A percentile compares a stretch with the other conserved stretches of the same genome.
phyloP scores from a whole-genome alignment of 2,888 invertebrate species.

The Galeopsomyia nigrocyanea region DNA sequence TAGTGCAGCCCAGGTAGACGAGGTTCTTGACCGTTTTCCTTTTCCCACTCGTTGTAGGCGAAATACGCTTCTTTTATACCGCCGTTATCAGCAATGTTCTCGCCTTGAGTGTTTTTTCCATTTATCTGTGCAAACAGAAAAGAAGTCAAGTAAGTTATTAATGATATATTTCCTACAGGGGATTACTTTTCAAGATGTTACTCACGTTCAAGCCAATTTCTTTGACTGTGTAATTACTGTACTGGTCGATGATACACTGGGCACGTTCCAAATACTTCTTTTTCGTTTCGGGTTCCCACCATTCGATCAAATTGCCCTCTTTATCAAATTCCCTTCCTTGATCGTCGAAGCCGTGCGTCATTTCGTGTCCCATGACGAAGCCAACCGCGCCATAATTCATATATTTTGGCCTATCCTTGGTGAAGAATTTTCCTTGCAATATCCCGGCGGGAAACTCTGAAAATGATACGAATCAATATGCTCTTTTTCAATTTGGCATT shows the following conservation, averaged over 20 bases:
- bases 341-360: conserved; percentile 90
- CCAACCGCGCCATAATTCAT: conserved; percentile 93
- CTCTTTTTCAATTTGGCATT: too few relatives aligned
- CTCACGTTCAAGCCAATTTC: conserved; percentile 80
- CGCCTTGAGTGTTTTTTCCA: conserved; percentile 91
- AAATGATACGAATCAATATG: neutral
- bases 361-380: conserved; percentile 91
- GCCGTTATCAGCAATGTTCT: conserved; percentile 96
- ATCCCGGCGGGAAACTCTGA: conserved; percentile 80
- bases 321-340: conserved; percentile 91
- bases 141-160: too few relatives aligned
- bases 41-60: conserved; percentile 82
- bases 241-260: conserved; percentile 92
- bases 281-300: conserved; percentile 91
- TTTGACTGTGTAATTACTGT: conserved; percentile 87
- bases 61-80: too few relatives aligned
- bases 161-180: too few relatives aligned
- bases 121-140: conserved; percentile 75
- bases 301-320: conserved; percentile 89
- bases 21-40: conserved; percentile 76
- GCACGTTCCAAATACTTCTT: conserved; percentile 85
- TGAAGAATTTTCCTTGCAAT: conserved; percentile 91
- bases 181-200: conserved; percentile 52
- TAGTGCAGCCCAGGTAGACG: conserved; percentile 80
- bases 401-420: conserved; percentile 87